A percentile compares a stretch with the other conserved stretches of the same genome.
These are phyloP conservation scores for Pantelozetes paolii DNA, from an alignment of 2,888 invertebrate genomes.

Conservation along the genomic window DNA sequence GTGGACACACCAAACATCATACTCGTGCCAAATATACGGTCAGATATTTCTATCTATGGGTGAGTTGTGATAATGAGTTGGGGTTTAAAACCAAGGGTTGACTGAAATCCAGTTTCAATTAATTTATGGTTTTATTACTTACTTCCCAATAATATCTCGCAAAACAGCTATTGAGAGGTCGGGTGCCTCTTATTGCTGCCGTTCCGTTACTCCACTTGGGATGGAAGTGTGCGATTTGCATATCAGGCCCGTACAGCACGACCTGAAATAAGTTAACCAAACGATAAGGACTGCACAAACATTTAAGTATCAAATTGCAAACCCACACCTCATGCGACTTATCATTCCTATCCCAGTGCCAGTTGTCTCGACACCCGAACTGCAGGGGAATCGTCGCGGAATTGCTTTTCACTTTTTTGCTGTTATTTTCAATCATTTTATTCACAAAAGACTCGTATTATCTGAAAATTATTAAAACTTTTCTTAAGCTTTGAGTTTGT, in stretches of 20 bases:
- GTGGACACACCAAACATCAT: slow-evolving; percentile 72
- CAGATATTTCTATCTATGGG: slow-evolving; percentile 63
- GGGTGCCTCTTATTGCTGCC: slow-evolving; percentile 65
- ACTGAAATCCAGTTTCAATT: background rate
- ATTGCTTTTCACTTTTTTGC: slow-evolving; percentile 15
- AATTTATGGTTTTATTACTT: background rate
- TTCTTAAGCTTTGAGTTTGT: background rate
- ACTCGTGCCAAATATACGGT: slow-evolving; percentile 67
- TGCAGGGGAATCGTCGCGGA: slow-evolving; percentile 50
- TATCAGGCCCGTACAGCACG: slow-evolving; percentile 57
- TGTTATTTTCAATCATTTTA: background rate
- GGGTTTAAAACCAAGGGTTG: background rate
- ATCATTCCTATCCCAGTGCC: slow-evolving; percentile 65
- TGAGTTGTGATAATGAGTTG: slow-evolving; percentile 56
- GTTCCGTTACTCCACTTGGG: slow-evolving; percentile 72
- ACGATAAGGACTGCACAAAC: background rate
- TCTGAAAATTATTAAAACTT: too few species aligned
- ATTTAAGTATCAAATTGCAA: background rate
- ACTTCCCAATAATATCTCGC: slow-evolving; percentile 52
- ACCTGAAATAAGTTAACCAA: slow-evolving; percentile 12
- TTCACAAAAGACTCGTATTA: background rate
- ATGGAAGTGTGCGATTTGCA: slow-evolving; percentile 65
- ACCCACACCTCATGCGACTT: slow-evolving; percentile 58
- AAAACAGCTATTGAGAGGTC: slow-evolving; percentile 60
- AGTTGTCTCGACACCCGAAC: slow-evolving; percentile 62